Evolutionary conservation across 1,140 invertebrate species (phyloP).

Genomic region (Tetramorium parvispinum): DNA sequence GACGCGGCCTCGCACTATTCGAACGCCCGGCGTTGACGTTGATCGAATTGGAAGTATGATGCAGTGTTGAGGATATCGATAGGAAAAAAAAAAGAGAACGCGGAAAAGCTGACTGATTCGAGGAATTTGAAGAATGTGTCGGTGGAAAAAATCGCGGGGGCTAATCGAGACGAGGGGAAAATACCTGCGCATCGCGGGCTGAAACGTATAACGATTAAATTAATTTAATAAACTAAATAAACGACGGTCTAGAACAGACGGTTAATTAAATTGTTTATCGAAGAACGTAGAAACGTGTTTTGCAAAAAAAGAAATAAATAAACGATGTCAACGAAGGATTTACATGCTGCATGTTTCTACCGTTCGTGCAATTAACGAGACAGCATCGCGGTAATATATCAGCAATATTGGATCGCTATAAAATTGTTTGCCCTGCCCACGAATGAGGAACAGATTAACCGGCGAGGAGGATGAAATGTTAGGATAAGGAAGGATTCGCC

Average conservation of each 20-base stretch:
- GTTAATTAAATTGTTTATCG: background rate
- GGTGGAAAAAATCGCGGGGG: background rate
- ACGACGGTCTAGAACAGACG: too few relatives aligned
- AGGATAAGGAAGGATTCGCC: constrained; percentile 43
- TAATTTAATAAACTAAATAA: background rate
- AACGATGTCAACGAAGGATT: background rate
- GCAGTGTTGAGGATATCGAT: background rate
- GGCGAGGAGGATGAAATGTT: constrained; percentile 1
- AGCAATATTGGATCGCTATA: background rate
- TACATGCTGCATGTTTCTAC: background rate
- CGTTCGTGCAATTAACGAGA: background rate
- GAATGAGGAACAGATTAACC: constrained; percentile 6
- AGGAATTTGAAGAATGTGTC: background rate
- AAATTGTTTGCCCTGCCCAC: background rate
- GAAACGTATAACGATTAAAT: background rate
- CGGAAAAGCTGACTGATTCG: background rate
- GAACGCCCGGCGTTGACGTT: background rate
- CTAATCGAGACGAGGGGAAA: background rate
- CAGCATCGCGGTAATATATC: background rate
- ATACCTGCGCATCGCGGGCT: background rate
- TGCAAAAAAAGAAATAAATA: too few relatives aligned
- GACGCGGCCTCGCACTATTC: constrained; percentile 10
- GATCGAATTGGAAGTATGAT: background rate
- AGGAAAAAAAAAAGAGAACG: background rate
- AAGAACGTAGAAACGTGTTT: constrained; percentile 2